Evolutionary conservation across 1,140 invertebrate genomes (phyloP).

Genomic region (Ceratina australensis): DNA sequence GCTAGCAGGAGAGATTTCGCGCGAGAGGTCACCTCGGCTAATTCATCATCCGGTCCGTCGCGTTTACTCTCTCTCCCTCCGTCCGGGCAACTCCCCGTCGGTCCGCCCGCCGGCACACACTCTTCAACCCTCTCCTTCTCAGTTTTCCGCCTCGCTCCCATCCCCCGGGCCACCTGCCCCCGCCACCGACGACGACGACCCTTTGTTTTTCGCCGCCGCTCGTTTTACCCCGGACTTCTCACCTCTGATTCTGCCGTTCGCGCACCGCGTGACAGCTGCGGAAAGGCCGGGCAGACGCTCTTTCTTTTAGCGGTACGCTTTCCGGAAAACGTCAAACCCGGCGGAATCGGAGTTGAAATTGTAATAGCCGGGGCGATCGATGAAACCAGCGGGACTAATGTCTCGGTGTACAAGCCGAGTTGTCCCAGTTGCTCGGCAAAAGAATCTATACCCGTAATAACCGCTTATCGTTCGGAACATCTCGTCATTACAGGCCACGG

Average conservation of each 20-base stretch:
- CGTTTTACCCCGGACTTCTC: not conserved
- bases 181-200: not conserved
- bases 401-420: not conserved
- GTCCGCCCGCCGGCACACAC: conserved; percentile 17
- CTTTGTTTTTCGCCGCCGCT: not conserved
- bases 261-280: not conserved
- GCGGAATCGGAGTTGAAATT: not conserved
- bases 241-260: not conserved
- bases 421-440: no score
- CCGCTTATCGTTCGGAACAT: no score
- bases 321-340: not conserved
- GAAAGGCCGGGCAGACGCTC: not conserved
- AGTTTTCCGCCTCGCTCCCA: conserved; percentile 30
- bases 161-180: not conserved
- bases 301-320: not conserved
- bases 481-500: no score
- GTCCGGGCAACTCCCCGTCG: not conserved
- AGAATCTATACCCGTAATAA: no score
- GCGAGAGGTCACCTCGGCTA: conserved; percentile 76
- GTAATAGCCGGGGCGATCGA: conserved; percentile 1
- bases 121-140: conserved; percentile 36
- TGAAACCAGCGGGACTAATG: not conserved
- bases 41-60: conserved; percentile 76
- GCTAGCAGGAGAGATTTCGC: conserved; percentile 75
- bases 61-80: conserved; percentile 44